A percentile compares a stretch with the other conserved stretches of the same genome.
phyloP scores from a whole-genome alignment of 2,888 invertebrate species.

The Aromia moschata region DNA sequence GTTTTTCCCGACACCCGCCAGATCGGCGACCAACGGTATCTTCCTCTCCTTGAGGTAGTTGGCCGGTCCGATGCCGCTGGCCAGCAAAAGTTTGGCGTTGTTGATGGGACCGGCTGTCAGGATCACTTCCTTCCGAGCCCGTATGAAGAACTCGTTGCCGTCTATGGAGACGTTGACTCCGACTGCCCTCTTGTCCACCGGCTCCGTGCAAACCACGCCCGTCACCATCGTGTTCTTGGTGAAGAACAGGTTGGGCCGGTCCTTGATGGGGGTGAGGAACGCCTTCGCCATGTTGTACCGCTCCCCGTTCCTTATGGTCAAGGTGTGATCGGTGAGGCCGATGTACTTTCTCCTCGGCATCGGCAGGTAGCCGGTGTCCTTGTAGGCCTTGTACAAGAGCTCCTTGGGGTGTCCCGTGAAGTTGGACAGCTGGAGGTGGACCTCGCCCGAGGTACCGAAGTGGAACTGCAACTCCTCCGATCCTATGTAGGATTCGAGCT shows the following conservation, averaged over 20 bases:
- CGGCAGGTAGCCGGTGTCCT: conserved; percentile 84
- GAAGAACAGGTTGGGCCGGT: conserved; percentile 78
- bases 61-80: conserved; percentile 68
- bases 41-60: conserved; percentile 56
- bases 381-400: conserved; percentile 71
- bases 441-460: conserved; percentile 35
- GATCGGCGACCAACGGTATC: conserved; percentile 45
- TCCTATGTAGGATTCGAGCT: conserved; percentile 67
- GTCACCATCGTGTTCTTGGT: conserved; percentile 77
- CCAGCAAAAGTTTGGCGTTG: conserved; percentile 70
- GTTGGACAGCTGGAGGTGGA: conserved; percentile 32
- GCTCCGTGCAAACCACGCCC: conserved; percentile 71
- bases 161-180: conserved; percentile 44
- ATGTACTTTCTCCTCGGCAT: conserved; percentile 54
- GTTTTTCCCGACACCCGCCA: conserved; percentile 45
- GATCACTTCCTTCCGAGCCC: conserved; percentile 68
- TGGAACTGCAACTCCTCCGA: conserved; percentile 3
- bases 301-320: conserved; percentile 39
- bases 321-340: conserved; percentile 35
- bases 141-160: conserved; percentile 35
- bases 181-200: conserved; percentile 64
- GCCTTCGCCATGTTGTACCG: conserved; percentile 70
- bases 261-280: conserved; percentile 78
- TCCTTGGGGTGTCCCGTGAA: conserved; percentile 30
- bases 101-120: conserved; percentile 71